phyloP scores from a whole-genome alignment of 2,888 invertebrate genomes.

The Pristionchus exspectatus region DNA sequence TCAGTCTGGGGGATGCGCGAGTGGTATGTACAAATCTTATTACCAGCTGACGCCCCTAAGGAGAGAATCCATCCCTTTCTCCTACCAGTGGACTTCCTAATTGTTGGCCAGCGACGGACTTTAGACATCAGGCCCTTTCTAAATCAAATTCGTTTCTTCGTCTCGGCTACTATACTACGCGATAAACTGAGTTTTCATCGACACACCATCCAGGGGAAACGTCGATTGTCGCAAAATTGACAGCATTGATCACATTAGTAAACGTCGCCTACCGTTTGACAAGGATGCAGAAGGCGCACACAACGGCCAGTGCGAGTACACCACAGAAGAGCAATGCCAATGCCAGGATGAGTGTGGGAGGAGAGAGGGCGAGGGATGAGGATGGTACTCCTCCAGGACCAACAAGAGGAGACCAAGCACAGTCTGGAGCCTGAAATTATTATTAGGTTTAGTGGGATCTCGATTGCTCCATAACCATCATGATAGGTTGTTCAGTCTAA shows the following conservation, averaged over 20 bases:
- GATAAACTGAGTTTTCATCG: conserved; percentile 16
- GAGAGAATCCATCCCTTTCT: not conserved
- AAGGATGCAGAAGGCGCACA: conserved; percentile 51
- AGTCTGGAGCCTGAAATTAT: conserved; percentile 48
- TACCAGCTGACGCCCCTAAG: conserved; percentile 39
- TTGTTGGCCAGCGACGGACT: conserved; percentile 3
- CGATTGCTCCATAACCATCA: not conserved
- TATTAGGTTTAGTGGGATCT: not conserved
- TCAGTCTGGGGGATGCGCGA: not conserved
- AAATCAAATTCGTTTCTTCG: conserved; percentile 12
- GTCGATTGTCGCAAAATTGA: conserved; percentile 2
- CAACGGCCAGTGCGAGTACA: conserved; percentile 40
- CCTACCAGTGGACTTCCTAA: not conserved
- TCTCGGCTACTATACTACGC: conserved; percentile 1
- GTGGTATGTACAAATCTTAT: conserved; percentile 44
- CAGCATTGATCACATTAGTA: not conserved
- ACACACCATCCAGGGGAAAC: not conserved
- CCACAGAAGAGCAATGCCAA: not conserved
- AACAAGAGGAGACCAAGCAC: conserved; percentile 13
- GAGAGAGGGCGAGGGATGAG: not conserved
- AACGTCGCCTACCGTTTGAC: conserved; percentile 21
- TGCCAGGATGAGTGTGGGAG: conserved; percentile 1
- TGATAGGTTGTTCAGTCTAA: not conserved
- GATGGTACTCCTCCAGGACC: not conserved
- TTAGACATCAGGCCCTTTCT: not conserved